Percentiles rank a stretch among this genome's conserved stretches.
Evolutionary conservation across 2,888 invertebrate species (phyloP).

Genomic region (Anthrax anthrax): DNA sequence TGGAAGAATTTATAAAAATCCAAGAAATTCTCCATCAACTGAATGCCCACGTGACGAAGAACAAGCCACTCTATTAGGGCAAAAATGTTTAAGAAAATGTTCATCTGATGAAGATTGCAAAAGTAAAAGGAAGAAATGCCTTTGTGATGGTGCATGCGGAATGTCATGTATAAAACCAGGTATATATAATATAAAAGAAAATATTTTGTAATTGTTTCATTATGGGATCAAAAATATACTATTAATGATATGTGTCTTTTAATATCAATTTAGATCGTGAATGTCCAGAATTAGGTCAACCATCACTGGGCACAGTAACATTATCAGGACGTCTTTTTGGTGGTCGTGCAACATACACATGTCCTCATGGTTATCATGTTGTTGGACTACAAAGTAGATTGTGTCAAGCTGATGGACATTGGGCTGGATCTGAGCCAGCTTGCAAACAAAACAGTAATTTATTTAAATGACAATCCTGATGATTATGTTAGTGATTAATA

Average conservation of each 20-base stretch:
- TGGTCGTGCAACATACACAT: slow-evolving; percentile 65
- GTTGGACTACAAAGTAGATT: slow-evolving; percentile 72
- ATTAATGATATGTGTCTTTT: background rate
- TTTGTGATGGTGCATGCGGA: slow-evolving; percentile 94
- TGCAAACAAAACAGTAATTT: slow-evolving; percentile 78
- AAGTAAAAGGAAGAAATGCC: slow-evolving; percentile 89
- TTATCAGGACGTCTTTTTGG: slow-evolving; percentile 68
- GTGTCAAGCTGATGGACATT: slow-evolving; percentile 86
- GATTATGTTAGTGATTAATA: background rate
- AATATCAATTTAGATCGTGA: slow-evolving; percentile 54
- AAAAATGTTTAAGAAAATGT: slow-evolving; percentile 84
- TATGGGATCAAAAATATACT: background rate
- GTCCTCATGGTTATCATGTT: slow-evolving; percentile 77
- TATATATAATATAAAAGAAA: slow-evolving; percentile 31
- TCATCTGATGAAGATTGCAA: slow-evolving; percentile 91
- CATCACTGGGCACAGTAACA: slow-evolving; percentile 62
- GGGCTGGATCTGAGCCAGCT: slow-evolving; percentile 71
- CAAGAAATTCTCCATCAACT: slow-evolving; percentile 73
- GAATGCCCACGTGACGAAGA: slow-evolving; percentile 76
- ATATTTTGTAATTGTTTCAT: background rate
- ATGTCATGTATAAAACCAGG: slow-evolving; percentile 96
- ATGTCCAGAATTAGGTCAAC: slow-evolving; percentile 64
- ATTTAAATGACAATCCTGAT: background rate
- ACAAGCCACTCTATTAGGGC: slow-evolving; percentile 66
- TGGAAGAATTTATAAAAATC: slow-evolving; percentile 73